A percentile compares a stretch with the other conserved stretches of the same genome.
Evolutionary conservation across 1,140 invertebrate species (phyloP).

Genomic region (Acyrthosiphon pisum): DNA sequence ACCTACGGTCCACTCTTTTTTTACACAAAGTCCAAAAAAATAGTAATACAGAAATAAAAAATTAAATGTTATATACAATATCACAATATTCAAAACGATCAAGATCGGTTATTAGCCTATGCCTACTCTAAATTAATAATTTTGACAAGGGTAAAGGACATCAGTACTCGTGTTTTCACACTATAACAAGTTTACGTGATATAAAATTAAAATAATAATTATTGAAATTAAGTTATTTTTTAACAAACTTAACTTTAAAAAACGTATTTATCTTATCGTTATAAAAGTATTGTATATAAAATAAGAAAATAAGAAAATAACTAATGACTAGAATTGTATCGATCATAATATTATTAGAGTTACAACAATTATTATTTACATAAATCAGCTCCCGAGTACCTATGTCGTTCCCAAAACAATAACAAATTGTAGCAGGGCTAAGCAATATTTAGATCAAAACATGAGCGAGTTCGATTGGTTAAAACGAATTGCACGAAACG

Average conservation of each 20-base stretch:
- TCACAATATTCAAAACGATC: neutral
- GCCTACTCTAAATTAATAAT: neutral
- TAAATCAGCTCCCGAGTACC: neutral
- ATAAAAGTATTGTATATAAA: neutral
- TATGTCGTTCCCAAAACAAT: neutral
- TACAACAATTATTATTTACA: neutral
- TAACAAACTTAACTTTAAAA: neutral
- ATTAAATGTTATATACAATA: constrained; percentile 18
- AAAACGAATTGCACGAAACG: neutral
- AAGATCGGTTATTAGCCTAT: neutral
- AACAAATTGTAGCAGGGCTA: neutral
- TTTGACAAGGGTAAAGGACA: neutral
- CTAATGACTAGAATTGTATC: constrained; percentile 25
- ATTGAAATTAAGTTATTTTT: neutral
- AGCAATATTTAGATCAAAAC: neutral
- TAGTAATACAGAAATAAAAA: neutral
- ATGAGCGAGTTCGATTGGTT: neutral
- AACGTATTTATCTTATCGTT: neutral
- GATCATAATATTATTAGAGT: neutral
- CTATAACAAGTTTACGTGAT: neutral
- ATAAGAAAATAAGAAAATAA: neutral
- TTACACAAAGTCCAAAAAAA: neutral
- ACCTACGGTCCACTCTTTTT: neutral
- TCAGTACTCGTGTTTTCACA: neutral
- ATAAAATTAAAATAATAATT: constrained; percentile 19